Conservation (phyloP, 2,113 vertebrate species). For the Silurus meridionalis region DNA sequence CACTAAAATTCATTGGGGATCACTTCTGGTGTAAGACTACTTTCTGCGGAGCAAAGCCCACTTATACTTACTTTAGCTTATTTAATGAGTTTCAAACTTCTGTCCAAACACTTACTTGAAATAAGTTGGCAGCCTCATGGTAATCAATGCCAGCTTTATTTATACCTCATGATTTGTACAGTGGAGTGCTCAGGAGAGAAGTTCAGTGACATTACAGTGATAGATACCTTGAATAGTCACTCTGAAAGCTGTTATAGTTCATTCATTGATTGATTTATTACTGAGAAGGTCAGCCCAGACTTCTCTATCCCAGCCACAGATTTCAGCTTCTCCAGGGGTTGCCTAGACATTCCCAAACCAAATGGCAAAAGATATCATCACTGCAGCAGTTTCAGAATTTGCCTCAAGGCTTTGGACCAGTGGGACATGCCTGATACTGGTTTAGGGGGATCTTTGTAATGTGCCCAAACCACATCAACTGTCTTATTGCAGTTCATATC, state of each 20-base stretch:
- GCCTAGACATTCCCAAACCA: not conserved
- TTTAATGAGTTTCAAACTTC: not conserved
- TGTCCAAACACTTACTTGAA: not conserved
- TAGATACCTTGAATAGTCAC: not conserved
- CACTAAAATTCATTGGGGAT: not conserved
- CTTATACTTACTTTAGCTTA: not conserved
- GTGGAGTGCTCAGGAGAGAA: not conserved
- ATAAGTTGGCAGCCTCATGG: not conserved
- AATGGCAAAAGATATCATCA: not conserved
- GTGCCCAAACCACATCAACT: not conserved
- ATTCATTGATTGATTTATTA: slow-evolving; percentile 6
- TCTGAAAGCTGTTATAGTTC: not conserved
- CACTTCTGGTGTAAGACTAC: not conserved
- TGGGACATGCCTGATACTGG: not conserved
- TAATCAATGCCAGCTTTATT: not conserved
- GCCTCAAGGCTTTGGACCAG: not conserved
- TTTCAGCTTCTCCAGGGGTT: not conserved
- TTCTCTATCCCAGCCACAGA: not conserved
- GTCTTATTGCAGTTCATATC: not conserved
- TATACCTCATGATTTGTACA: not conserved
- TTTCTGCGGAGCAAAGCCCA: not conserved
- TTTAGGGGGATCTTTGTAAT: not conserved
- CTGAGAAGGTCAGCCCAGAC: not conserved
- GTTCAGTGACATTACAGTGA: not conserved
- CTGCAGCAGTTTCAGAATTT: not conserved